A percentile compares a stretch with the other conserved stretches of the same genome.
These are phyloP conservation scores for Meriones unguiculatus DNA, from an alignment of 2,113 vertebrate species.

Conservation along the genomic window DNA sequence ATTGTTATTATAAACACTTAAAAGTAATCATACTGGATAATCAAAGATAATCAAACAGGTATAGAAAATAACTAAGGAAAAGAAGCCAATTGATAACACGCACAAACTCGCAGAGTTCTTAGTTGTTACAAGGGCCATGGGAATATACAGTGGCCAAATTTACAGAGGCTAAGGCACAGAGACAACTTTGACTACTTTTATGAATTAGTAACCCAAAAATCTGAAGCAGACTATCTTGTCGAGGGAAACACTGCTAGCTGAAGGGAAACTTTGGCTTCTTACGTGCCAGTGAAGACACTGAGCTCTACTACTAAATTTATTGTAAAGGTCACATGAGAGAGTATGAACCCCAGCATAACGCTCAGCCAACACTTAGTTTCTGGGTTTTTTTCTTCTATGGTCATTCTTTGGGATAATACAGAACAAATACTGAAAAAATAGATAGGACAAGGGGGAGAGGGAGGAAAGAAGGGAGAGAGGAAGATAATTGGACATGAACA, in stretches of 20 bases:
- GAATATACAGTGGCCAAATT: not conserved
- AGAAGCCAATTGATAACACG: not conserved
- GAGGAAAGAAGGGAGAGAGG: too few relatives aligned
- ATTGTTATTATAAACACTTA: slow-evolving; percentile 22
- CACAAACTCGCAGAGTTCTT: not conserved
- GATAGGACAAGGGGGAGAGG: too few relatives aligned
- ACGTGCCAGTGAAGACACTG: not conserved
- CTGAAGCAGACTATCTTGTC: not conserved
- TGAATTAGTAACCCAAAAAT: not conserved
- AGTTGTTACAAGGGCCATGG: not conserved
- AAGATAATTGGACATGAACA: not conserved
- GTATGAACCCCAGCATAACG: not conserved
- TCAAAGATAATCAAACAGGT: not conserved
- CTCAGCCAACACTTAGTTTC: not conserved
- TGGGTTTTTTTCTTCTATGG: not conserved
- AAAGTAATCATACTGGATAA: not conserved
- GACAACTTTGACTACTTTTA: not conserved
- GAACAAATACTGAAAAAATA: not conserved
- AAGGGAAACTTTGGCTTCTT: not conserved
- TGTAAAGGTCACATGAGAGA: not conserved
- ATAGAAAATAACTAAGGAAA: not conserved
- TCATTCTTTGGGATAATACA: not conserved
- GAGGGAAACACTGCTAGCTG: not conserved
- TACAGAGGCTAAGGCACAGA: not conserved
- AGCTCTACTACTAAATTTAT: not conserved